These are phyloP conservation scores for Sciurus vulgaris DNA, from an alignment of 2,797 vertebrate genomes.

Conservation along the genomic window DNA sequence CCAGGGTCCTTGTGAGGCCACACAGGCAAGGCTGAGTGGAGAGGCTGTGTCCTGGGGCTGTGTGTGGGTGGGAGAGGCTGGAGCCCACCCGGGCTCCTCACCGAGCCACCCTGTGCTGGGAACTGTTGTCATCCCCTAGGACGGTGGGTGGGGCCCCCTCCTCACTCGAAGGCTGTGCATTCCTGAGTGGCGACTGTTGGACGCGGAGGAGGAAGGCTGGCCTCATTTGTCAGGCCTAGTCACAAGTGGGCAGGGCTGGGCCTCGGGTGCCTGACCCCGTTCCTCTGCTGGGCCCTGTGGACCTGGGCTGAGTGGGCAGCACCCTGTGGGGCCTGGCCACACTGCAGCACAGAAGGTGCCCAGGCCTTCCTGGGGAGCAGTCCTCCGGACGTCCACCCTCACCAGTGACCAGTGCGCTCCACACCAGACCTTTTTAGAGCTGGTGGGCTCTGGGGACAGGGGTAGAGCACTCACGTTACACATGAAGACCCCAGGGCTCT, in stretches of 20 bases:
- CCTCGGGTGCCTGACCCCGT: neutral
- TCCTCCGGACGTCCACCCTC: neutral
- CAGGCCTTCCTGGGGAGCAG: neutral
- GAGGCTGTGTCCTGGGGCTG: neutral
- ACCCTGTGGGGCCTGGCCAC: neutral
- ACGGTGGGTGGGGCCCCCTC: no score
- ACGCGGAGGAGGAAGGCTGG: neutral
- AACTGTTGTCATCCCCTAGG: neutral
- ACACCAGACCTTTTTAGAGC: neutral
- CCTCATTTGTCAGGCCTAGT: neutral
- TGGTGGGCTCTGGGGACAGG: neutral
- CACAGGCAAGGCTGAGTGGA: rapidly evolving
- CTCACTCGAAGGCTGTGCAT: neutral
- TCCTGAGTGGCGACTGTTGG: conserved; percentile 62
- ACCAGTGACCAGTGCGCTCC: neutral
- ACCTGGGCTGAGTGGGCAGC: neutral
- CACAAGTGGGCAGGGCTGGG: neutral
- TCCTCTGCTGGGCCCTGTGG: neutral
- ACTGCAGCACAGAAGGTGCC: neutral
- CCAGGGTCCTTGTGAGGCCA: neutral
- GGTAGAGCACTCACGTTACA: rapidly evolving
- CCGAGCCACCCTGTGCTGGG: neutral
- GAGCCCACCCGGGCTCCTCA: no score
- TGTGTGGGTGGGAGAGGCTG: neutral
- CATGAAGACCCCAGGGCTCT: rapidly evolving